Conservation (phyloP, 1,140 invertebrate genomes). For the Rhyzopertha dominica region DNA sequence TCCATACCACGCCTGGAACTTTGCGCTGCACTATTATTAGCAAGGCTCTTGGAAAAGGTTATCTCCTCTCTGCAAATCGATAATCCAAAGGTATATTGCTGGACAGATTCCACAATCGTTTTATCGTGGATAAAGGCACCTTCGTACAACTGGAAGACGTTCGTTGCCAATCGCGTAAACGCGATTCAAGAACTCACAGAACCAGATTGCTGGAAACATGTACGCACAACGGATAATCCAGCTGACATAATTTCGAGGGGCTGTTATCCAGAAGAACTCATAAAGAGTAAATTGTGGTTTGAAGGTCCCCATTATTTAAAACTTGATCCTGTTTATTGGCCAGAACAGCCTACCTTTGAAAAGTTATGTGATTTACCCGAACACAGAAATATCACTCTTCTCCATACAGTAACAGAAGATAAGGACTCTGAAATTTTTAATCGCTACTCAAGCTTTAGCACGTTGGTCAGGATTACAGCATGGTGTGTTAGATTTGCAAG, state of each 20-base stretch:
- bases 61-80: conserved; percentile 9
- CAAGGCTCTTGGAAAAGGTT: conserved; percentile 17
- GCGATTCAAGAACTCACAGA: conserved; percentile 36
- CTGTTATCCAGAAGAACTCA: conserved; percentile 23
- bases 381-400: no score
- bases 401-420: no score
- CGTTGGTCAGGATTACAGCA: no score
- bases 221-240: conserved; percentile 37
- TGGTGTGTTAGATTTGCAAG: no score
- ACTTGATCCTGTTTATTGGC: no score
- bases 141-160: conserved; percentile 18
- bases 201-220: conserved; percentile 35
- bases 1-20: conserved; percentile 49
- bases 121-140: conserved; percentile 20
- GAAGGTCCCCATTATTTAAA: conserved; percentile 32
- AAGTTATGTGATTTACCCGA: no score
- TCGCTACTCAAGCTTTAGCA: no score
- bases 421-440: no score
- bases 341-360: no score
- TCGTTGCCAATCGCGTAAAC: conserved; percentile 24
- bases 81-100: conserved; percentile 11
- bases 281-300: conserved; percentile 37
- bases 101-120: conserved; percentile 24
- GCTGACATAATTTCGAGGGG: conserved; percentile 41
- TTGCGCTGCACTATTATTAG: conserved; percentile 40